phyloP scores from a whole-genome alignment of 2,113 vertebrate genomes.

The Mesocricetus auratus region DNA sequence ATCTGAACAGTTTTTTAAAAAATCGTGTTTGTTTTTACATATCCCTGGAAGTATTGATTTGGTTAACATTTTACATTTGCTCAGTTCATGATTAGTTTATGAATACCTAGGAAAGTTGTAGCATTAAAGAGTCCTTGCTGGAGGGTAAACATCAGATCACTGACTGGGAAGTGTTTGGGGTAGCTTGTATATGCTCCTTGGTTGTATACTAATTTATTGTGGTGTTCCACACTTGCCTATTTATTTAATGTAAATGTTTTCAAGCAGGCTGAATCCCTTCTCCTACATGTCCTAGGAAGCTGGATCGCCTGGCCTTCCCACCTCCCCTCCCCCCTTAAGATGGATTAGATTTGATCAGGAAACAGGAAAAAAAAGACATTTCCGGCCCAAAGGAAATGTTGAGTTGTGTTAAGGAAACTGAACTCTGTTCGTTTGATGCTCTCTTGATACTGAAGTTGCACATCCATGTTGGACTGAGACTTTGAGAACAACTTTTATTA shows the following conservation, averaged over 20 bases:
- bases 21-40: slow-evolving; percentile 77
- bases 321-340: background rate
- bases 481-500: slow-evolving; percentile 76
- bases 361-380: slow-evolving; percentile 61
- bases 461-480: slow-evolving; percentile 79
- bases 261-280: slow-evolving; percentile 79
- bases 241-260: slow-evolving; percentile 84
- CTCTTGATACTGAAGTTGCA: slow-evolving; percentile 78
- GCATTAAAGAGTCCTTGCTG: slow-evolving; percentile 78
- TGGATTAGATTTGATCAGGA: slow-evolving; percentile 70
- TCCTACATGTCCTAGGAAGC: slow-evolving; percentile 82
- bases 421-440: slow-evolving; percentile 54
- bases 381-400: slow-evolving; percentile 77
- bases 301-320: slow-evolving; percentile 52
- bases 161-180: slow-evolving; percentile 70
- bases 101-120: slow-evolving; percentile 76
- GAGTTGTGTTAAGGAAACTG: slow-evolving; percentile 74
- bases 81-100: slow-evolving; percentile 82
- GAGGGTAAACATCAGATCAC: slow-evolving; percentile 71
- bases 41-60: slow-evolving; percentile 81
- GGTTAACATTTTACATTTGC: slow-evolving; percentile 82
- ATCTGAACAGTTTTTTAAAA: slow-evolving; percentile 76
- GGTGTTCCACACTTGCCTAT: slow-evolving; percentile 76
- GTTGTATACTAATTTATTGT: slow-evolving; percentile 71
- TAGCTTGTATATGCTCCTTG: slow-evolving; percentile 75